Evolutionary conservation across 2,113 vertebrate genomes (phyloP).

Genomic region (Ceyx margarethae): DNA sequence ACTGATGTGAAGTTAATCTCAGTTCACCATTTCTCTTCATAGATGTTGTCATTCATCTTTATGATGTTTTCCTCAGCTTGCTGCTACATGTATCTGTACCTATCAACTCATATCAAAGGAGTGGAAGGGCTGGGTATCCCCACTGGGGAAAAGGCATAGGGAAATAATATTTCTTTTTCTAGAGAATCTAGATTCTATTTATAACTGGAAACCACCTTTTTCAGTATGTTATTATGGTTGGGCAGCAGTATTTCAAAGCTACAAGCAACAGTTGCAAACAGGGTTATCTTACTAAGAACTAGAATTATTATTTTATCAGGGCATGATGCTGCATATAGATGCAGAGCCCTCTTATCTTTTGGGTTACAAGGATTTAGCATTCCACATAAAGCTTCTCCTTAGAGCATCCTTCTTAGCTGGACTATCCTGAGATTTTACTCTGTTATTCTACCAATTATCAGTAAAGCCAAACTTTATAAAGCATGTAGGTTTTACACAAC

Average conservation of each 20-base stretch:
- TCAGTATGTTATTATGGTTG: not conserved
- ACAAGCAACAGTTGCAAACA: not conserved
- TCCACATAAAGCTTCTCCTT: not conserved
- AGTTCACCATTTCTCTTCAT: not conserved
- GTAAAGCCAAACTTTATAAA: not conserved
- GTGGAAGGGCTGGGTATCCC: not conserved
- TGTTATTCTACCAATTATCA: not conserved
- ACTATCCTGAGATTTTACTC: not conserved
- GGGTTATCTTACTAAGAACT: not conserved
- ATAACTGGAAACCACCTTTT: not conserved
- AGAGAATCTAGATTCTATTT: not conserved
- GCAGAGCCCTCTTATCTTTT: not conserved
- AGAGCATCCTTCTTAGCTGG: not conserved
- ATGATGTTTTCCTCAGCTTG: not conserved
- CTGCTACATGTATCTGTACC: not conserved
- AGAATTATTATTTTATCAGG: not conserved
- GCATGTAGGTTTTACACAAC: not conserved
- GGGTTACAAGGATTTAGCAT: not conserved
- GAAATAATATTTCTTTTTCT: not conserved
- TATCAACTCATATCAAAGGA: not conserved
- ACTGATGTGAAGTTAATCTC: not conserved
- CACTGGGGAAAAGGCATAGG: not conserved
- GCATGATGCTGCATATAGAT: not conserved
- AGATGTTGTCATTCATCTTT: not conserved
- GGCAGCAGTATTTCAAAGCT: not conserved